A percentile compares a stretch with the other conserved stretches of the same genome.
Evolutionary conservation across 2,888 invertebrate species (phyloP).

Genomic region (Netelia virgata): DNA sequence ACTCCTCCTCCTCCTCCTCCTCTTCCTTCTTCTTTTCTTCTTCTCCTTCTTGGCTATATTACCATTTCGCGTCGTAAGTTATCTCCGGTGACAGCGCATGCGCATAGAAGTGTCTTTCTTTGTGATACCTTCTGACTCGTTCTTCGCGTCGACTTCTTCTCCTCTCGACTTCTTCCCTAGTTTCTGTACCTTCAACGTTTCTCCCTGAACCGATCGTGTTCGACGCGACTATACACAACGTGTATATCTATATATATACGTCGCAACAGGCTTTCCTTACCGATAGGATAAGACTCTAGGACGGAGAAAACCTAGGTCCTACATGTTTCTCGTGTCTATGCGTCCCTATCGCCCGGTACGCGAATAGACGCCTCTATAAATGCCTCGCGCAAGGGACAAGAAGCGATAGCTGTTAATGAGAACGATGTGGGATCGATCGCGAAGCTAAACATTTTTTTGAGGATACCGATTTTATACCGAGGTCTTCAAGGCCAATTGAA

Average conservation of each 20-base stretch:
- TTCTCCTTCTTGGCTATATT: conserved; percentile 66
- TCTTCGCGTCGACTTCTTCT: conserved; percentile 48
- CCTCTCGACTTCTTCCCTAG: conserved; percentile 30
- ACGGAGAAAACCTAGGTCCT: neutral
- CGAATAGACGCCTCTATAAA: conserved; percentile 7
- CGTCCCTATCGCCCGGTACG: neutral
- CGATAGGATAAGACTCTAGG: neutral
- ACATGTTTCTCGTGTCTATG: conserved; percentile 1
- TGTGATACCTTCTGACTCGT: conserved; percentile 59
- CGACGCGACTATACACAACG: conserved; percentile 11
- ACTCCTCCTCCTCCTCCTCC: conserved; percentile 11
- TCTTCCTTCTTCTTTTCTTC: neutral
- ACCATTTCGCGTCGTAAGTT: conserved; percentile 78
- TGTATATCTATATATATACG: no score
- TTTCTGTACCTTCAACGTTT: conserved; percentile 26
- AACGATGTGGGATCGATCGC: conserved; percentile 2
- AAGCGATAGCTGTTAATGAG: conserved; percentile 55
- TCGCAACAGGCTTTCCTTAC: conserved; percentile 9
- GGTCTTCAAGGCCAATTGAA: neutral
- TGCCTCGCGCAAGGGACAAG: neutral
- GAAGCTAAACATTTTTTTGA: conserved; percentile 23
- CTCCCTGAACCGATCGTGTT: conserved; percentile 16
- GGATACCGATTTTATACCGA: neutral
- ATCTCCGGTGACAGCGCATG: conserved; percentile 77
- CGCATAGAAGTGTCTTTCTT: conserved; percentile 76